Base-by-base conservation (phyloP, 2,797 vertebrate species). In the Hoplostethus atlanticus region DNA sequence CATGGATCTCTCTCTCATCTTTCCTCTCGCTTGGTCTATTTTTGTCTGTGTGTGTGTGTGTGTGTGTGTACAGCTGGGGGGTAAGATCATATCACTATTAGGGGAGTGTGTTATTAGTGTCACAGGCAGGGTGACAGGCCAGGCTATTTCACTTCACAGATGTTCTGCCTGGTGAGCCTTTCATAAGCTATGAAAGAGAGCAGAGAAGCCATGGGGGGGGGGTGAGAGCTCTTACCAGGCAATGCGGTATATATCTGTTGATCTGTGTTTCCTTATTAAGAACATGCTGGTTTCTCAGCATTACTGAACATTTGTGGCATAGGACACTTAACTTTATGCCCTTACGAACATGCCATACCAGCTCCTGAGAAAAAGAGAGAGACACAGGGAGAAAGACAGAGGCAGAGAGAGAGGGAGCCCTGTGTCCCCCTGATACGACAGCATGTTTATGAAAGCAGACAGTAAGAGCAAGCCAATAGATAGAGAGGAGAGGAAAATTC, bases 401-500 rank as follows among this genome's bases (percentile, higher is more conserved):
- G 48, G 72, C 21, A 21, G 40, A 68, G 5, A 53, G 42, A 79
- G 51, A 38, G 16, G 16, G 7, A 59, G 53, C n/a, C 87, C 59
- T 85, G 67, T 89, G 90, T 96, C 95, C 94, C 93, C 87, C 88
- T 87, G 93, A 73, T 68, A 55, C 0, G 92, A 95, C 91, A 87
- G 60, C 75, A 70, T 80, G 87, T 91, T 94, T 93, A 94, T 94
- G 94, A 95, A 95, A 64, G 2, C 44, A 68, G 58, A 79, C 46
- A 63, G 50, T 3, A 17, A 76, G 60, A 83, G 46, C 62, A 86
- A 77, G 68, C 54, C 0, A 25, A 3, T 40, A 85, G 71, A 81
- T 25, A 17, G 66, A 84, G 55, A 58, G 38, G 62, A 73, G 46
- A 73, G 52, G 13, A 81, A 63, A 95, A 93, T 12, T 77, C 21